These are phyloP conservation scores for Misgurnus anguillicaudatus DNA, from an alignment of 2,113 vertebrate species.

Conservation along the genomic window DNA sequence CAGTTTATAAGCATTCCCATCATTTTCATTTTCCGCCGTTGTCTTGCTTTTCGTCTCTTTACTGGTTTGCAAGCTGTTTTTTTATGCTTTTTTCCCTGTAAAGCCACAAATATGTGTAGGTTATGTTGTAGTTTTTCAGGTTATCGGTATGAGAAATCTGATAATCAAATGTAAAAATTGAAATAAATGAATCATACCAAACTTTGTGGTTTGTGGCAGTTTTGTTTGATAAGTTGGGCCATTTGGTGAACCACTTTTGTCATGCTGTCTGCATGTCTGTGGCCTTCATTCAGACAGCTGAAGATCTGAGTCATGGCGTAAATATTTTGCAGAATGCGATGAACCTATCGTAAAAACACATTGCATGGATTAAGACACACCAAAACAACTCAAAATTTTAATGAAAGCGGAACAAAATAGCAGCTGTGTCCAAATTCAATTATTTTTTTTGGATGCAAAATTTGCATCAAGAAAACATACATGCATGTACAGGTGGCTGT, in stretches of 20 bases:
- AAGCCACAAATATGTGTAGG: constrained; percentile 4
- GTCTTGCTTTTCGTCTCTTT: constrained; percentile 60
- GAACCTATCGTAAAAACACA: constrained; percentile 53
- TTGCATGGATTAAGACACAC: neutral
- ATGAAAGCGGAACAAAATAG: neutral
- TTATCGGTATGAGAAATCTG: no score
- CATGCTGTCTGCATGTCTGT: constrained; percentile 47
- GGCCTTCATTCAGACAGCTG: constrained; percentile 57
- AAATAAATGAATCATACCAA: neutral
- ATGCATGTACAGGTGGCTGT: neutral
- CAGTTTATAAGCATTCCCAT: constrained; percentile 65
- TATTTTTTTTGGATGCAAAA: no score
- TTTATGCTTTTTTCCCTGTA: constrained; percentile 57
- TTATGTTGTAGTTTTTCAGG: neutral
- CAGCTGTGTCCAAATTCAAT: neutral
- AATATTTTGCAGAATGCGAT: constrained; percentile 67
- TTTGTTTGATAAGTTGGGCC: constrained; percentile 65
- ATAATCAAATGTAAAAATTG: no score
- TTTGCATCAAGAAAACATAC: neutral
- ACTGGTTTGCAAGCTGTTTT: constrained; percentile 56
- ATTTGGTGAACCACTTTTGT: constrained; percentile 63
- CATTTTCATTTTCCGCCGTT: constrained; percentile 56
- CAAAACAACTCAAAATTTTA: neutral
- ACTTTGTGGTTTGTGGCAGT: constrained; percentile 60
- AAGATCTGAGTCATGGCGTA: constrained; percentile 65